phyloP scores from a whole-genome alignment of 2,797 vertebrate species.

The Coilia nasus region DNA sequence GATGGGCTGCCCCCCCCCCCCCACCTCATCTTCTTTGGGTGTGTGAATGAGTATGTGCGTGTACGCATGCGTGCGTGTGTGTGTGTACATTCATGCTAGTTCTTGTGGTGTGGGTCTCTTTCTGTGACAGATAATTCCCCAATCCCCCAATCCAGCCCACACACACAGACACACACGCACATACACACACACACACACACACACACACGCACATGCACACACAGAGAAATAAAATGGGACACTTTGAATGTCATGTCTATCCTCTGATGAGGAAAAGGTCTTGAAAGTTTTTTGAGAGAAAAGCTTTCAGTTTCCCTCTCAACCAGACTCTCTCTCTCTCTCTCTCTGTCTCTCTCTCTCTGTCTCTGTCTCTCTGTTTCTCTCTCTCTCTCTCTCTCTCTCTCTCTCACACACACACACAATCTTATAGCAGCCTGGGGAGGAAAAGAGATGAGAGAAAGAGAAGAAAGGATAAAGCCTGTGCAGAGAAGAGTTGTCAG shows the following conservation, averaged over 20 bases:
- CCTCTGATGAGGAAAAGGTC: background rate
- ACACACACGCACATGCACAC: background rate
- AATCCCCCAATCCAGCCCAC: background rate
- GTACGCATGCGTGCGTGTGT: background rate
- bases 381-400: no score
- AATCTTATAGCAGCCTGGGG: no score
- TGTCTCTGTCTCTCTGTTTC: no score
- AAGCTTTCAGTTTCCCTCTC: background rate
- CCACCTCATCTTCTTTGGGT: background rate
- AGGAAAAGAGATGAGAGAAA: no score
- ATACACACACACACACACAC: no score
- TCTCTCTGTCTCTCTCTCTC: no score
- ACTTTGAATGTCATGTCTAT: constrained; percentile 3
- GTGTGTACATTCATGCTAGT: background rate
- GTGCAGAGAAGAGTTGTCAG: no score
- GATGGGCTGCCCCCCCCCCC: background rate
- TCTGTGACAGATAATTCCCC: no score
- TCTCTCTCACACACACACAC: no score
- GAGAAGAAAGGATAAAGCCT: no score
- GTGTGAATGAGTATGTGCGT: background rate
- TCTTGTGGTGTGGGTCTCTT: no score
- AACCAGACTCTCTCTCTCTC: no score
- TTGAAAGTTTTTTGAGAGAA: background rate
- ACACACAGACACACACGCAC: background rate
- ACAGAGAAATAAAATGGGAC: background rate